Evolutionary conservation across 2,113 vertebrate genomes (phyloP), one percentile per base, ranked within the genome.

Genomic region (Oxygymnocypris stewartii): DNA sequence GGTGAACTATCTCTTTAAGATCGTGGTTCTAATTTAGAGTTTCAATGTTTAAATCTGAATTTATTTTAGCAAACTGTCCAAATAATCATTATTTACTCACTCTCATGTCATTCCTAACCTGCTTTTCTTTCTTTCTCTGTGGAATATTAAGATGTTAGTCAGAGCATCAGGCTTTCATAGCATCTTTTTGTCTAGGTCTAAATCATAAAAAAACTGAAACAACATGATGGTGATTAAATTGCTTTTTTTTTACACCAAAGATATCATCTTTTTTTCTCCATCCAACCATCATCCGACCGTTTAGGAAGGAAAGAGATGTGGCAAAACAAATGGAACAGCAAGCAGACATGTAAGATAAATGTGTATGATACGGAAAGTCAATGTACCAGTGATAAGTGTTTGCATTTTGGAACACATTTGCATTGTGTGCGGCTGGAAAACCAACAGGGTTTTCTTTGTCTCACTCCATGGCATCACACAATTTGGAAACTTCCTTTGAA

Each of bases 391-490:
- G 51, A 35, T 23, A 74, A 44, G 61, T 51, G 44, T 89, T 89
- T 88, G 84, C 31, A 86, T 78, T 85, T 63, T 65, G 73, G 71
- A 40, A n/a, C 47, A 42, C 79, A 88, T 90, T 92, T 92, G 83
- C 87, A 87, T 88, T 5, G 42, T n/a, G 65, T 79, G 79, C 13
- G 6, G 76, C 10, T 59, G 40, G 87, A 79, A 79, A 89, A 44
- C 83, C 51, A 74, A 47, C 67, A 8, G 77, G 67, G 74, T 44
- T 84, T 67, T 80, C 63, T 67, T 84, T 87, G 77, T 87, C 61
- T 42, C 67, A 57, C 37, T 31, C 42, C n/a, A 51, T 54, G 71
- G n/a, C 79, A 51, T 85, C 37, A 18, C 14, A 42, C 35, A 18
- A 54, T 63, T 65, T 4, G n/a, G 23, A 63, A 67, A 82, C 25